Evolutionary conservation across 35 echinoderm and acorn worm genomes (phyloP).

Genomic region (Apostichopus californicus): DNA sequence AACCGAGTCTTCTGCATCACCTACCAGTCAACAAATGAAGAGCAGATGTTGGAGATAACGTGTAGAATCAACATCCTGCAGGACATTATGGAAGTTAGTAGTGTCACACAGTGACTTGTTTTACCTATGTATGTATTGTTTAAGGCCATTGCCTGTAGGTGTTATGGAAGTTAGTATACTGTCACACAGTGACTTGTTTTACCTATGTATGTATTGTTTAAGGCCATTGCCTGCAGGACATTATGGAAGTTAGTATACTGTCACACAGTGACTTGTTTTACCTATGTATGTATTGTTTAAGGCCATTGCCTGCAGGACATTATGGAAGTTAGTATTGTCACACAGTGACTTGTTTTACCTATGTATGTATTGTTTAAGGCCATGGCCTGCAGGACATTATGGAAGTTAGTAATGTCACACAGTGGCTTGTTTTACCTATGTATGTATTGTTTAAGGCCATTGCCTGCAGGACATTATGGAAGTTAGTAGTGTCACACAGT

Average conservation of each 20-base stretch:
- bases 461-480: too few species aligned
- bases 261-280: not conserved
- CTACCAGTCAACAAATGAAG: conserved; percentile 81
- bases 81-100: conserved; percentile 71
- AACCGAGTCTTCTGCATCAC: conserved; percentile 91
- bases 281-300: too few species aligned
- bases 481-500: too few species aligned
- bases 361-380: too few species aligned
- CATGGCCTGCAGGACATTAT: too few species aligned
- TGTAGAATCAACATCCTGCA: conserved; percentile 64
- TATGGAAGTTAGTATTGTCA: not conserved
- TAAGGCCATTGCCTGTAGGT: conserved; percentile 4
- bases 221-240: too few species aligned
- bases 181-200: not conserved
- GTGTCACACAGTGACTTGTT: not conserved
- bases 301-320: too few species aligned
- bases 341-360: too few species aligned
- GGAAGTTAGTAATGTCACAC: not conserved
- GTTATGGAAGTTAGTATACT: conserved; percentile 62
- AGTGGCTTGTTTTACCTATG: too few species aligned
- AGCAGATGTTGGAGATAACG: conserved; percentile 62
- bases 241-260: not conserved
- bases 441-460: too few species aligned
- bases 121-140: too few species aligned
- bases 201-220: too few species aligned